Evolutionary conservation across 2,797 vertebrate genomes (phyloP).

Genomic region (Danionella dracula): DNA sequence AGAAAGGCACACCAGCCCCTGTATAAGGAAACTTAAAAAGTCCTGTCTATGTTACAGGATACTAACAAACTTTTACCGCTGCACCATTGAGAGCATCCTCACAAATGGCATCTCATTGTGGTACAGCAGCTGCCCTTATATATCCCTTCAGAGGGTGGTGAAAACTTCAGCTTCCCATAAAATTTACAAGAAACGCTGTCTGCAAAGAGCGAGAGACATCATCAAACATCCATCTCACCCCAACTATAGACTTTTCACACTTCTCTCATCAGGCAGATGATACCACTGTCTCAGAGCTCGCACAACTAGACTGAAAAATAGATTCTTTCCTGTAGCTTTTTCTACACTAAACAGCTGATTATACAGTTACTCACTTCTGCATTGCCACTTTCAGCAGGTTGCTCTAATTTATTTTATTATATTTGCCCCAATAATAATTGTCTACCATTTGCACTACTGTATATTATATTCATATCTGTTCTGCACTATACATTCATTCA

Average conservation of each 20-base stretch:
- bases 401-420: too few species aligned
- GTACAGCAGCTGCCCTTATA: neutral
- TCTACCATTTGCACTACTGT: too few species aligned
- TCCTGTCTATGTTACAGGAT: neutral
- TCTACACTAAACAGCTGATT: too few species aligned
- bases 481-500: too few species aligned
- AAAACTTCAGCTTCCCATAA: neutral
- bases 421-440: too few species aligned
- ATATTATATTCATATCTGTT: too few species aligned
- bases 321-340: too few species aligned
- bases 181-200: neutral
- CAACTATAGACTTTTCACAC: neutral
- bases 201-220: neutral
- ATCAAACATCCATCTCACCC: neutral
- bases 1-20: neutral
- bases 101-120: neutral
- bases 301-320: too few species aligned
- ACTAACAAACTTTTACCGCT: neutral
- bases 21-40: neutral
- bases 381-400: too few species aligned
- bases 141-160: neutral
- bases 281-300: neutral
- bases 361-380: too few species aligned
- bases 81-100: neutral
- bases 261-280: neutral